Evolutionary conservation across 1,140 invertebrate species (phyloP), one percentile per base, ranked within the genome.

Genomic region (Aphelenchoides fujianensis): DNA sequence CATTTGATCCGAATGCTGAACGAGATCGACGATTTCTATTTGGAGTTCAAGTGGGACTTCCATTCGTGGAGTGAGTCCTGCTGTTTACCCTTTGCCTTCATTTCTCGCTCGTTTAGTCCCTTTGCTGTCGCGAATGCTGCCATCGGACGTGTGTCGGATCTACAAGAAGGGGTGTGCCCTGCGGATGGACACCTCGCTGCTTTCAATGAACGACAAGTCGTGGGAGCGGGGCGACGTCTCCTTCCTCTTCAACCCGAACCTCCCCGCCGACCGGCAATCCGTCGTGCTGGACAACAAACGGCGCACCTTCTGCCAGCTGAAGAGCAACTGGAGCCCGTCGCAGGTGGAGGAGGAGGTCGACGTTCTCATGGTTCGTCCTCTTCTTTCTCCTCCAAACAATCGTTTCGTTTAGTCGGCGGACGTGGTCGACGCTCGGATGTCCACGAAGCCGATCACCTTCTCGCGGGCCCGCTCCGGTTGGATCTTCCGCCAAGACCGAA

Each of bases 11-110:
- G 57, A 36, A 53, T 71, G 12, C 41, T 71, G 5, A 54, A 41
- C 3, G 36, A 73, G 59, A 94, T 98, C 86, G 90, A 92, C 78
- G 93, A 97, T 87, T 98, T 98, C 87, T 95, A 95, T 84, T 92
- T 98, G 91, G 94, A 97, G 87, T 87, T 98, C 3, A 97, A 96
- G 85, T 98, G 95, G 95, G 94, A 97, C 86, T 98, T 98, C 88
- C 92, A 95, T 85, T 94, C 92, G 80, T 95, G 93, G 93, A 91
- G 66, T 68, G 68, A 16, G 36, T 68, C 68, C 7, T 23, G 57
- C 32, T 62, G 48, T 12, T 34, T 3, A 0, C 28, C 2, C n/a
- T 68, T 68, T 63, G 32, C 27, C 1, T 1, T 2, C 68, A 68
- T 30, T 62, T 9, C 19, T 54, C 12, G 0, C n/a, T n/a, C n/a